Evolutionary conservation across 2,888 invertebrate genomes (phyloP).

Genomic region (Azorinus chamasolen): DNA sequence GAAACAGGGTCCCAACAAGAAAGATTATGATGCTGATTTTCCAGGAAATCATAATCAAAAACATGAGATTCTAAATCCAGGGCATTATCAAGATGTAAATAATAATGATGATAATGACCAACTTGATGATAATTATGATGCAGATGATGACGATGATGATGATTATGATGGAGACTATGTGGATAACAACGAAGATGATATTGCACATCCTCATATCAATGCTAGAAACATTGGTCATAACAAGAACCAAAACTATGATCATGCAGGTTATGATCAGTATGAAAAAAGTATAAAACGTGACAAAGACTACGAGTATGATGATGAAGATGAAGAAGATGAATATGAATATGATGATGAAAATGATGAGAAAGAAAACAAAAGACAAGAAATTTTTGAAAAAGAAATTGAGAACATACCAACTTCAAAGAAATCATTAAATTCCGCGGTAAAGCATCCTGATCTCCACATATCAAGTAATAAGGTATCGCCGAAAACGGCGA

Average conservation of each 20-base stretch:
- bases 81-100: conserved; percentile 1
- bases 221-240: conserved; percentile 43
- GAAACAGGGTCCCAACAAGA: conserved; percentile 42
- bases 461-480: conserved; percentile 23
- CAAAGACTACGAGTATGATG: conserved; percentile 70
- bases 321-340: conserved; percentile 65
- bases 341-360: conserved; percentile 69
- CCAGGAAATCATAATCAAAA: background rate
- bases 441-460: conserved; percentile 17
- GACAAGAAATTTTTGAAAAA: conserved; percentile 42
- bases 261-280: conserved; percentile 24
- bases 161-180: conserved; percentile 18
- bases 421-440: conserved; percentile 43
- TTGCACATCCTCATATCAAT: conserved; percentile 48
- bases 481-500: conserved; percentile 26
- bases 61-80: too few species aligned
- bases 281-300: conserved; percentile 60
- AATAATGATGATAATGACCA: conserved; percentile 47
- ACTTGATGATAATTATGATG: conserved; percentile 52
- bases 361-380: conserved; percentile 51
- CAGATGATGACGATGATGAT: conserved; percentile 61
- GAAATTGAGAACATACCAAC: conserved; percentile 53
- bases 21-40: conserved; percentile 40
- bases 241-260: too few species aligned
- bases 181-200: conserved; percentile 26